Conservation (phyloP, 2,113 vertebrate genomes). For the Dipodomys ordii region DNA sequence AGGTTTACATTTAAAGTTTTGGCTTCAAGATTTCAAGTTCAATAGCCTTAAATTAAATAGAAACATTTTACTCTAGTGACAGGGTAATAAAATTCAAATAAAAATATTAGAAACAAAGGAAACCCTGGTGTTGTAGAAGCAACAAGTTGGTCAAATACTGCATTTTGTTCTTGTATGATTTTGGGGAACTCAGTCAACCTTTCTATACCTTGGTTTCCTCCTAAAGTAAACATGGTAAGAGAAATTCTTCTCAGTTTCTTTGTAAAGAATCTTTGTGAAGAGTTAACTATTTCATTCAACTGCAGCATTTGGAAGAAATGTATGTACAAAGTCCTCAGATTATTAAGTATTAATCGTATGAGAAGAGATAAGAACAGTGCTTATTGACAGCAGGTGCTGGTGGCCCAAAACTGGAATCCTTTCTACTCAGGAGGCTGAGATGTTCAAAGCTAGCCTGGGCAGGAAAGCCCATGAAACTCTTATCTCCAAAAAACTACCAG, state of each 20-base stretch:
- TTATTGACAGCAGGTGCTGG: no score
- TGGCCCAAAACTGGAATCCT: no score
- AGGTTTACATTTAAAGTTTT: neutral
- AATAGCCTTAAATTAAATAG: neutral
- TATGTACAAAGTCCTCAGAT: neutral
- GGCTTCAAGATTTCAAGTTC: neutral
- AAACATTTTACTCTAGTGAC: neutral
- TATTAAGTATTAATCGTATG: neutral
- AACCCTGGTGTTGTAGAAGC: neutral
- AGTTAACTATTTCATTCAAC: neutral
- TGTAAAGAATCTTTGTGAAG: neutral
- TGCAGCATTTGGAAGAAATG: neutral
- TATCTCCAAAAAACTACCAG: no score
- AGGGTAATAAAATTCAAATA: slow-evolving; percentile 25
- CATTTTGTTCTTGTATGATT: neutral
- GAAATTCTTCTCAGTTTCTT: neutral
- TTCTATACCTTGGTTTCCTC: neutral
- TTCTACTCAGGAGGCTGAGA: no score
- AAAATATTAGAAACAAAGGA: slow-evolving; percentile 40
- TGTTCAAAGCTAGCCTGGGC: no score
- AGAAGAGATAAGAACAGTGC: neutral
- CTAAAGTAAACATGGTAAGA: slow-evolving; percentile 29
- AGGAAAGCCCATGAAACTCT: no score
- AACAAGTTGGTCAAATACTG: neutral
- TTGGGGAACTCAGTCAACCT: neutral